phyloP scores from a whole-genome alignment of 2,113 vertebrate genomes.

The Marcusenius ussheri region DNA sequence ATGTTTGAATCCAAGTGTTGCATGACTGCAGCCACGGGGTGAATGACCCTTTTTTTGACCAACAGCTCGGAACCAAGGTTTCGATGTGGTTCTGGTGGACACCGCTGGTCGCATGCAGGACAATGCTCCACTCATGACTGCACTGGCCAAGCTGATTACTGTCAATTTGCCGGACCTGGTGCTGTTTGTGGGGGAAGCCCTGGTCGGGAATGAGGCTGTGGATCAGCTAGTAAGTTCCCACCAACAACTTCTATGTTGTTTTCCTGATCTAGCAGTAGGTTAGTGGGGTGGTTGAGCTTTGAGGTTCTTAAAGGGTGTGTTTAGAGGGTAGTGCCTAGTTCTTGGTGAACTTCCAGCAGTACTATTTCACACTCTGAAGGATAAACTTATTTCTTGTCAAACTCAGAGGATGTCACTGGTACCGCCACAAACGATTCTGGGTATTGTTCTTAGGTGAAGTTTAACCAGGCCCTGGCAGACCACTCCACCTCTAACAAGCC shows the following conservation, averaged over 20 bases:
- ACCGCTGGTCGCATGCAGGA: conserved; percentile 98
- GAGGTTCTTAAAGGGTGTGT: neutral
- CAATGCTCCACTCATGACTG: conserved; percentile 90
- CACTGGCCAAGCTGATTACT: conserved; percentile 90
- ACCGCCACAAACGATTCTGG: neutral
- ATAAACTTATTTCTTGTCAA: neutral
- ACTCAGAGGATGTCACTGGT: neutral
- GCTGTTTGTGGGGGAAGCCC: conserved; percentile 91
- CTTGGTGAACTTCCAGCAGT: neutral
- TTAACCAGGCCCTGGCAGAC: conserved; percentile 95
- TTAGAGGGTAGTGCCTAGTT: neutral
- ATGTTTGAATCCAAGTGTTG: neutral
- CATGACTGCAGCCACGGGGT: neutral
- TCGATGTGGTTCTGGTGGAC: conserved; percentile 96
- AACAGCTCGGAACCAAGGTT: conserved; percentile 84
- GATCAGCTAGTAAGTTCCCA: conserved; percentile 84
- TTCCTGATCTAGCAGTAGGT: neutral
- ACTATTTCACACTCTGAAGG: neutral
- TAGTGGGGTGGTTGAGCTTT: neutral
- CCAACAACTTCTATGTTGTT: too few relatives aligned
- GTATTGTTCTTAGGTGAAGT: conserved; percentile 76
- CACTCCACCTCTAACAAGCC: conserved; percentile 89
- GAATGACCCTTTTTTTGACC: neutral
- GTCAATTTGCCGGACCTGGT: conserved; percentile 93
- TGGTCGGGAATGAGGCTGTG: conserved; percentile 94